Evolutionary conservation across 2,797 vertebrate genomes (phyloP), one percentile per base, ranked within the genome.

Genomic region (Psittacula derbiana): DNA sequence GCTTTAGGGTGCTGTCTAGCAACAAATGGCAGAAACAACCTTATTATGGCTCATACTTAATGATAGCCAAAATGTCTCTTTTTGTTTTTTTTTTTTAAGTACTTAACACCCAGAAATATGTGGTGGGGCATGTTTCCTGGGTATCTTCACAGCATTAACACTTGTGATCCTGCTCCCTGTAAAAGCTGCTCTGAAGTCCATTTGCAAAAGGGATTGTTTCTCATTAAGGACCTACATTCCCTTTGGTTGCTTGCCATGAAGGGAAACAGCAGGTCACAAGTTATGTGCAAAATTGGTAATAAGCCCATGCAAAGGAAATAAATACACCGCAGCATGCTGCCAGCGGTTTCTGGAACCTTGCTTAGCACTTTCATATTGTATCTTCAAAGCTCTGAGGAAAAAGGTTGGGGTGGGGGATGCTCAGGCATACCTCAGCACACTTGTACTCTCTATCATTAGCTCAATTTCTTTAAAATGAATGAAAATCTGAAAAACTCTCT

Each of bases 1-100:
- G n/a, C 66, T 95, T 91, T 74, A 72, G 36, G 41, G 58, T 80
- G 87, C 91, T 95, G 79, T 89, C 88, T 93, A 94, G 91, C 69
- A 97, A 92, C 84, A 80, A 94, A 93, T 30, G 33, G 46, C 53
- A 91, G 81, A 80, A 94, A 74, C 0, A 2, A 91, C 49, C 38
- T 80, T 60, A 74, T 78, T 89, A 80, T 47, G 57, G 86, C n/a
- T 80, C 25, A 65, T 88, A 60, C 19, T 8, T 46, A 86, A 71
- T 47, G 61, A 66, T 19, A 91, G 49, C n/a, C 72, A 93, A 85
- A 64, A 64, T 36, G 6, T 49, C 19, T 79, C 40, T 44, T 58
- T 55, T 81, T 33, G 52, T 24, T 6, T 33, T 55, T 74, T 58
- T 58, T 40, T 69, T 40, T 4, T 9, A n/a, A 40, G 73, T 70